Conservation (phyloP, 2,888 invertebrate species). For the Phlogophora meticulosa region DNA sequence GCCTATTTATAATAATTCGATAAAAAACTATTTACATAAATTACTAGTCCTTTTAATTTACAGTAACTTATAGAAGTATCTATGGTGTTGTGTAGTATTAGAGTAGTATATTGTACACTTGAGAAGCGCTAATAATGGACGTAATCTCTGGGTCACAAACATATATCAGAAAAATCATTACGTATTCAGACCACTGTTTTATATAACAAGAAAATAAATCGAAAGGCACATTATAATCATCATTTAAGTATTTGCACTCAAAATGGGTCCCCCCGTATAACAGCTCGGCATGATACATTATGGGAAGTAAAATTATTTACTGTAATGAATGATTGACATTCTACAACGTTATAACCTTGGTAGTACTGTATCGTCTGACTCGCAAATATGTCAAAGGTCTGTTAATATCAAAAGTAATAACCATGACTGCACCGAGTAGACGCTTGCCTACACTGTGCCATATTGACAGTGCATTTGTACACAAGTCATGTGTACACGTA, state of each 20-base stretch:
- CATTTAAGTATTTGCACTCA: slow-evolving; percentile 21
- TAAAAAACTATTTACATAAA: slow-evolving; percentile 62
- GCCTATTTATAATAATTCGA: slow-evolving; percentile 56
- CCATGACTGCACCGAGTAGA: slow-evolving; percentile 40
- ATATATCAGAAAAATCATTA: slow-evolving; percentile 40
- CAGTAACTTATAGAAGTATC: slow-evolving; percentile 42
- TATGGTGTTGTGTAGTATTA: slow-evolving; percentile 54
- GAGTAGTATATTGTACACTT: slow-evolving; percentile 46
- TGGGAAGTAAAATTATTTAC: slow-evolving; percentile 25
- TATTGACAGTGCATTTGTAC: slow-evolving; percentile 4
- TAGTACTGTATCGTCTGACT: slow-evolving; percentile 25
- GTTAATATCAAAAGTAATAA: slow-evolving; percentile 50
- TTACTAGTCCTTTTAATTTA: slow-evolving; percentile 44
- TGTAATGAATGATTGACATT: slow-evolving; percentile 15
- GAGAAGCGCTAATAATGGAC: slow-evolving; percentile 29
- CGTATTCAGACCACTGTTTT: slow-evolving; percentile 18
- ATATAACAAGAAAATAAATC: slow-evolving; percentile 38
- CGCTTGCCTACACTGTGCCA: slow-evolving; percentile 24
- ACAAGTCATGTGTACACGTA: neutral
- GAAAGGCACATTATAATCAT: slow-evolving; percentile 50
- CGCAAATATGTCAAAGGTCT: slow-evolving; percentile 50
- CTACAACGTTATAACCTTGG: slow-evolving; percentile 25
- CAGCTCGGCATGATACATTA: slow-evolving; percentile 1
- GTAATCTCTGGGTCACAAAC: slow-evolving; percentile 37
- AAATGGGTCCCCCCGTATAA: slow-evolving; percentile 5